Conservation (phyloP, 2,888 invertebrate genomes). For the Sturmia bella region DNA sequence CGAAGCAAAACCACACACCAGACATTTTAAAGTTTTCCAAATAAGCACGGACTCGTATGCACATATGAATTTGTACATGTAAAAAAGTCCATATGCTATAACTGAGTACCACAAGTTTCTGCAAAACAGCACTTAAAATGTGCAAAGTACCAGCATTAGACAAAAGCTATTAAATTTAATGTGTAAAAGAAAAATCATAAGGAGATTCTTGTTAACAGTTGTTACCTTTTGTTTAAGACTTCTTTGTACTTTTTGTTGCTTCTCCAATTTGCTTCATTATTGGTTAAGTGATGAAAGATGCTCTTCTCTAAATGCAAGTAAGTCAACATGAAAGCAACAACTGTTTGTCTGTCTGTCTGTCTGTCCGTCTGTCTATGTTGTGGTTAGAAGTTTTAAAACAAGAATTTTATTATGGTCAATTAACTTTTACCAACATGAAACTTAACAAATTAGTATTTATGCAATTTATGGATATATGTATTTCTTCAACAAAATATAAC, state of each 20-base stretch:
- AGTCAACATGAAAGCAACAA: constrained; percentile 15
- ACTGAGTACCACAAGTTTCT: neutral
- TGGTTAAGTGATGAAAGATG: constrained; percentile 31
- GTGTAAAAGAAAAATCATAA: constrained; percentile 30
- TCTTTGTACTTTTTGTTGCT: neutral
- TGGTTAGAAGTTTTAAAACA: constrained; percentile 15
- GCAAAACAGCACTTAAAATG: neutral
- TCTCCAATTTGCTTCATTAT: constrained; percentile 7
- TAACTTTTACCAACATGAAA: constrained; percentile 10
- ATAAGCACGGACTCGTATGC: neutral
- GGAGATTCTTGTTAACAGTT: constrained; percentile 51
- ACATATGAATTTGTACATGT: neutral
- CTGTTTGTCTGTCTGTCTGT: too few relatives aligned
- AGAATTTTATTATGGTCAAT: constrained; percentile 51
- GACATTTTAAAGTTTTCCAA: constrained; percentile 45
- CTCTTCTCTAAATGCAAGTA: constrained; percentile 49
- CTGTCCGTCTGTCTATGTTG: constrained; percentile 54
- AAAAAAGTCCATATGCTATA: too few relatives aligned
- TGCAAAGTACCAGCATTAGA: neutral
- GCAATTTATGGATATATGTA: neutral
- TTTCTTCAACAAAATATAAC: neutral
- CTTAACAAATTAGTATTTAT: constrained; percentile 7
- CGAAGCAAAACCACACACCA: constrained; percentile 54
- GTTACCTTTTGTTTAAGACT: constrained; percentile 49
- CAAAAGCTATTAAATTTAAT: constrained; percentile 51